A percentile compares a stretch with the other conserved stretches of the same genome.
These are phyloP conservation scores for Fabriciana adippe DNA, from an alignment of 2,888 invertebrate species.

Conservation along the genomic window DNA sequence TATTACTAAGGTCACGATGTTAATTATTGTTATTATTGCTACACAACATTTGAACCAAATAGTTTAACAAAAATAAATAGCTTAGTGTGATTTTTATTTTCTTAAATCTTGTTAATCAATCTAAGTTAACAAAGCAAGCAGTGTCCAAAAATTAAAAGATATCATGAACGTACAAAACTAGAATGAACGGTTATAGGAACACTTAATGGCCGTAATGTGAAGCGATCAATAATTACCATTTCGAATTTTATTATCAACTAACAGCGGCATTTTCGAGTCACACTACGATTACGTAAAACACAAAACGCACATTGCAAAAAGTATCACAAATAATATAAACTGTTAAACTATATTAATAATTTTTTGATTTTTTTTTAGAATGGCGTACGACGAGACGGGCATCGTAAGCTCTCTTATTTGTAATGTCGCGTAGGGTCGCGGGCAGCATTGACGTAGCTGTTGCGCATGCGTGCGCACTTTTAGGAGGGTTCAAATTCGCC, in stretches of 20 bases:
- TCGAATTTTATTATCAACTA: slow-evolving; percentile 65
- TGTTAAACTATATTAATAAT: slow-evolving; percentile 17
- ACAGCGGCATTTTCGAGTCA: slow-evolving; percentile 65
- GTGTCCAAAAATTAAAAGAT: no score
- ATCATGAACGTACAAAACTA: background rate
- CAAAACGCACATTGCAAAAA: slow-evolving; percentile 59
- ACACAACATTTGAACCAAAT: no score
- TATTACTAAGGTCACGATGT: background rate
- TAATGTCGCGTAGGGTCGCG: slow-evolving; percentile 58
- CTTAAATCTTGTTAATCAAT: no score
- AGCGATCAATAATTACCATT: slow-evolving; percentile 79
- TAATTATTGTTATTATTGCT: no score
- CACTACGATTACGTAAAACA: slow-evolving; percentile 60
- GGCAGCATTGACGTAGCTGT: slow-evolving; percentile 63
- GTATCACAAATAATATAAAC: slow-evolving; percentile 37
- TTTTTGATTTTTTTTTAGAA: slow-evolving; percentile 48
- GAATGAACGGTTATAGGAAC: slow-evolving; percentile 33
- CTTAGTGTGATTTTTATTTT: no score
- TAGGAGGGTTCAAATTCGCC: slow-evolving; percentile 69
- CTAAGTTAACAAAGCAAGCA: no score
- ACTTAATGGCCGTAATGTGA: slow-evolving; percentile 63
- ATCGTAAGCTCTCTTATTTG: slow-evolving; percentile 64
- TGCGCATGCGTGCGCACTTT: slow-evolving; percentile 75
- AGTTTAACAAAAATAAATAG: no score
- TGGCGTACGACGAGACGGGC: slow-evolving; percentile 59